These are phyloP conservation scores for Macaca fascicularis DNA, from an alignment of 2,113 vertebrate species.

Conservation along the genomic window DNA sequence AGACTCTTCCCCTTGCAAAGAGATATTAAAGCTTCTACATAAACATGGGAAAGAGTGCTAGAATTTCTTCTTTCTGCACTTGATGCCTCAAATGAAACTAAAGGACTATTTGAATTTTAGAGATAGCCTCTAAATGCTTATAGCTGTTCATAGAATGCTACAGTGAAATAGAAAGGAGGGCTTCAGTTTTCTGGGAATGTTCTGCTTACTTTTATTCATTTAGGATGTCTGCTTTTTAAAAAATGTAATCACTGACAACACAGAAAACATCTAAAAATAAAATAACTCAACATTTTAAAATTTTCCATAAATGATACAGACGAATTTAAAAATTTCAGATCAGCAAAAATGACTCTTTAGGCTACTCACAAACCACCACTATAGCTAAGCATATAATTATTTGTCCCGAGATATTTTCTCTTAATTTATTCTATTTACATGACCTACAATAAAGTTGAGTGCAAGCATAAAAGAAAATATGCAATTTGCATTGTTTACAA, in stretches of 20 bases:
- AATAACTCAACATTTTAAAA: background rate
- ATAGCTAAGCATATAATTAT: conserved; percentile 25
- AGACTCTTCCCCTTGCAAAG: background rate
- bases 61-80: background rate
- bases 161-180: background rate
- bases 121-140: background rate
- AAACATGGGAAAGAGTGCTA: background rate
- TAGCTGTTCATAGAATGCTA: background rate
- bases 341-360: conserved; percentile 22
- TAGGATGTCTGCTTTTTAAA: conserved; percentile 42
- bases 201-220: conserved; percentile 40
- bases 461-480: conserved; percentile 59
- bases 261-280: conserved; percentile 31
- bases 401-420: conserved; percentile 50
- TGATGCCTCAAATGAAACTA: conserved; percentile 14
- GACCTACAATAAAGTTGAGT: conserved; percentile 36
- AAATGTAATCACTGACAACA: background rate
- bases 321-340: conserved; percentile 1
- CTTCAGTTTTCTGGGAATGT: background rate
- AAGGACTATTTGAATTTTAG: conserved; percentile 9
- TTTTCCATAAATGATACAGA: background rate
- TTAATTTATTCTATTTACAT: conserved; percentile 61
- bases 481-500: conserved; percentile 59
- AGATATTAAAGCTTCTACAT: background rate
- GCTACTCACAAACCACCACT: background rate